Percentiles rank a stretch among this genome's conserved stretches.
Conservation (phyloP, 2,797 vertebrate genomes). For the Alfaro cultratus region DNA sequence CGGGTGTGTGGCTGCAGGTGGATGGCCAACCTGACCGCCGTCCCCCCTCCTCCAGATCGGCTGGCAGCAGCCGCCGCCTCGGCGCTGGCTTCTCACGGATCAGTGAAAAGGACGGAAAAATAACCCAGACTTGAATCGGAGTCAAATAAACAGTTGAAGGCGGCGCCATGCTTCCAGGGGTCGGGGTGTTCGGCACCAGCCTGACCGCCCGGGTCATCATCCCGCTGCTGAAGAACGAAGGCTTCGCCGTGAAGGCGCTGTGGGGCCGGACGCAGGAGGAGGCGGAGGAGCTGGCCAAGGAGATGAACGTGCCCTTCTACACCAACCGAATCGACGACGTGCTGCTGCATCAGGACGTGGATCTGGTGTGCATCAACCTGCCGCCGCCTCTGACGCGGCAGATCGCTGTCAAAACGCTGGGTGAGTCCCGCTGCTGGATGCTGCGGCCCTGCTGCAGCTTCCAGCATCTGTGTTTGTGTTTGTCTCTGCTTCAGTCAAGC, state of each 20-base stretch:
- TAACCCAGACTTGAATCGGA: neutral
- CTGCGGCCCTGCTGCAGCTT: constrained; percentile 5
- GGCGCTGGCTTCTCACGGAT: constrained; percentile 27
- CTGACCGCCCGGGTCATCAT: constrained; percentile 95
- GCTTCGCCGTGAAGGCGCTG: constrained; percentile 94
- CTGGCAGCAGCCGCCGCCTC: constrained; percentile 14
- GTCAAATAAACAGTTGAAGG: neutral
- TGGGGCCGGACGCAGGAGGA: constrained; percentile 98
- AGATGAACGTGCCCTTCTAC: constrained; percentile 97
- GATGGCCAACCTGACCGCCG: constrained; percentile 77
- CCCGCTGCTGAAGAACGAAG: constrained; percentile 93
- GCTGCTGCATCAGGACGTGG: constrained; percentile 96
- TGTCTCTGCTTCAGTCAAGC: neutral
- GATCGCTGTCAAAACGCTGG: constrained; percentile 96
- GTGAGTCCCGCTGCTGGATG: constrained; percentile 79
- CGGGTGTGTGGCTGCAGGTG: constrained; percentile 75
- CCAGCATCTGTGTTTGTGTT: neutral
- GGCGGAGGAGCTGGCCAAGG: constrained; percentile 97
- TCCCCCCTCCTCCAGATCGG: neutral
- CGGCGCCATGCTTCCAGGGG: constrained; percentile 94
- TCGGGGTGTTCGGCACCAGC: constrained; percentile 97
- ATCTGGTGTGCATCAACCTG: constrained; percentile 97
- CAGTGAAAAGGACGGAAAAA: constrained; percentile 2
- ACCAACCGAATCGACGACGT: constrained; percentile 98
- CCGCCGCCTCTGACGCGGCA: constrained; percentile 95